These are phyloP conservation scores for Drosophila watanabei DNA, from an alignment of 1,140 invertebrate genomes.

Conservation along the genomic window DNA sequence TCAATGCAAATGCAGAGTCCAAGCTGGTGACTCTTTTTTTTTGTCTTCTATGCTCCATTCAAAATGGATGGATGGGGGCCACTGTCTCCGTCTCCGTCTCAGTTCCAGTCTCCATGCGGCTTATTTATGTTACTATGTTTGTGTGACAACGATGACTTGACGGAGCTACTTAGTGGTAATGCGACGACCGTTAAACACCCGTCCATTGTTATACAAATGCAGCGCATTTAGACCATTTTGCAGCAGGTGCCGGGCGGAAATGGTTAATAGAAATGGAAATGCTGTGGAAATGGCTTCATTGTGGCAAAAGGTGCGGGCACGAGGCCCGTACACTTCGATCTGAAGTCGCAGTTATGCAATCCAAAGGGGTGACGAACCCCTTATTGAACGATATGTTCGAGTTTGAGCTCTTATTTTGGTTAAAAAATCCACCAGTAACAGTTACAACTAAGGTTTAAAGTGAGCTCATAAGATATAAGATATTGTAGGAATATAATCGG, in stretches of 20 bases:
- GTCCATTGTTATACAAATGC: conserved; percentile 40
- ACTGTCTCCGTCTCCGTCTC: conserved; percentile 35
- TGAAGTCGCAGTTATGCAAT: conserved; percentile 30
- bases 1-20: conserved; percentile 56
- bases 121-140: conserved; percentile 77
- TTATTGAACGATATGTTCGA: background rate
- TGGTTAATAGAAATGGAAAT: conserved; percentile 38
- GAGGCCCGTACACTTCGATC: conserved; percentile 6
- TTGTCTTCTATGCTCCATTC: conserved; percentile 35
- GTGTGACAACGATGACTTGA: conserved; percentile 33
- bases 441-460: background rate
- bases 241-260: conserved; percentile 55
- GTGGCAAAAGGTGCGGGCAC: conserved; percentile 14
- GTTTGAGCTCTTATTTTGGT: background rate
- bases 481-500: background rate
- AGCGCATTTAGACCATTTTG: conserved; percentile 19
- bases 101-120: conserved; percentile 5
- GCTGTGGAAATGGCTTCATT: conserved; percentile 63
- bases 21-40: conserved; percentile 30
- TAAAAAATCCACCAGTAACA: too few species aligned
- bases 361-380: background rate
- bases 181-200: conserved; percentile 57
- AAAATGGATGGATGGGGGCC: conserved; percentile 31
- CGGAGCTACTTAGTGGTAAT: conserved; percentile 69
- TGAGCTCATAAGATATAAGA: background rate